Conservation (phyloP, 2,113 vertebrate species). For the Macquaria ambigua region DNA sequence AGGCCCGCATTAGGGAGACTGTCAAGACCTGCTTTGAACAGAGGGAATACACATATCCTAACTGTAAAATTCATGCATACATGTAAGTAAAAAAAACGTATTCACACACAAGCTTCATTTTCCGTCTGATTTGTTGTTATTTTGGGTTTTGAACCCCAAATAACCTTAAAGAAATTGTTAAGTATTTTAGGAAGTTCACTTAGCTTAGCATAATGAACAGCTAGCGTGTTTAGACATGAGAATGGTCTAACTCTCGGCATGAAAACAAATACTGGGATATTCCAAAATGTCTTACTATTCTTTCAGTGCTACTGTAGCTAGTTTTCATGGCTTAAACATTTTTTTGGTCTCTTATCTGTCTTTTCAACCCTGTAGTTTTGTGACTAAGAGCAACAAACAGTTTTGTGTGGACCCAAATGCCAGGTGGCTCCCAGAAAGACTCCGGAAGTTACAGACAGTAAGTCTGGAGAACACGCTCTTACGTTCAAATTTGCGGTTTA, state of each 20-base stretch:
- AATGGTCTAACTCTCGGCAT: too few relatives aligned
- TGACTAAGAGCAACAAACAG: rapidly evolving
- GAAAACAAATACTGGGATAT: too few relatives aligned
- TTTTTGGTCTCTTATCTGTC: background rate
- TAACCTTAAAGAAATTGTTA: too few relatives aligned
- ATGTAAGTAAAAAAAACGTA: background rate
- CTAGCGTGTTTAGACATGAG: too few relatives aligned
- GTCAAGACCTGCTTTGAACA: background rate
- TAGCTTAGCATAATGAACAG: too few relatives aligned
- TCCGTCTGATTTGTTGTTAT: background rate
- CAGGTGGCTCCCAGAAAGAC: background rate
- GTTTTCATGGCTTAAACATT: background rate
- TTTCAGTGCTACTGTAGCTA: background rate
- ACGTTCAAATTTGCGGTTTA: background rate
- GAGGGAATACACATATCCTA: rapidly evolving
- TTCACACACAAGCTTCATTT: background rate
- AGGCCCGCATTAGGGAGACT: rapidly evolving
- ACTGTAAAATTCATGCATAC: background rate
- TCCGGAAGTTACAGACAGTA: rapidly evolving
- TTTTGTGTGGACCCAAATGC: background rate
- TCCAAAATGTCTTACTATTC: background rate
- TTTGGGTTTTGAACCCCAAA: background rate
- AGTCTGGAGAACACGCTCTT: background rate
- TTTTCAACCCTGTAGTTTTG: background rate
- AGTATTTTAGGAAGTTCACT: too few relatives aligned